Evolutionary conservation across 92 coral and sea anemone species (phyloP).

Genomic region (Micromussa lordhowensis): DNA sequence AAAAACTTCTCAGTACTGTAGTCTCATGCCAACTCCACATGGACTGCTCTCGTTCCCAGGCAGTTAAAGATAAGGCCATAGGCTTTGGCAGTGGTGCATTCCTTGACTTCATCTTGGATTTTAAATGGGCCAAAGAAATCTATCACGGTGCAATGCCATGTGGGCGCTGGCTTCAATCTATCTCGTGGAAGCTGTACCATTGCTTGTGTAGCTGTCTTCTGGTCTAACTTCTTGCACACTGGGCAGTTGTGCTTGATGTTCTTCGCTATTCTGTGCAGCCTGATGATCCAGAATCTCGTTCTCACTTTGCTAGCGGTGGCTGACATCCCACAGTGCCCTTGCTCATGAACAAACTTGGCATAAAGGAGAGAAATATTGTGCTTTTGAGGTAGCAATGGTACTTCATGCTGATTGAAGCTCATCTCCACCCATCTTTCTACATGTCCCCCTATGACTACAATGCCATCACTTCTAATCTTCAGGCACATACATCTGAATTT

Average conservation of each 20-base stretch:
- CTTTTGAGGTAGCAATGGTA: neutral
- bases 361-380: neutral
- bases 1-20: neutral
- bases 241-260: conserved; percentile 9
- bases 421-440: neutral
- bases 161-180: neutral
- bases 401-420: neutral
- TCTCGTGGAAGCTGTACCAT: conserved; percentile 16
- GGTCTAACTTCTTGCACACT: conserved; percentile 48
- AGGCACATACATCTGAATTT: neutral
- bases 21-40: neutral
- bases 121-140: conserved; percentile 48
- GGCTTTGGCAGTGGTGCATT: conserved; percentile 30
- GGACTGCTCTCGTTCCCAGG: neutral
- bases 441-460: neutral
- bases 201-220: neutral
- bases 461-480: neutral
- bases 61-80: conserved; percentile 40
- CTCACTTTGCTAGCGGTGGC: neutral
- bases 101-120: conserved; percentile 41
- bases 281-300: neutral
- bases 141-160: conserved; percentile 40
- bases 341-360: neutral
- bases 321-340: neutral
- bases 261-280: conserved; percentile 31